Evolutionary conservation across 2,797 vertebrate genomes (phyloP).

Genomic region (Phoeniculus purpureus): DNA sequence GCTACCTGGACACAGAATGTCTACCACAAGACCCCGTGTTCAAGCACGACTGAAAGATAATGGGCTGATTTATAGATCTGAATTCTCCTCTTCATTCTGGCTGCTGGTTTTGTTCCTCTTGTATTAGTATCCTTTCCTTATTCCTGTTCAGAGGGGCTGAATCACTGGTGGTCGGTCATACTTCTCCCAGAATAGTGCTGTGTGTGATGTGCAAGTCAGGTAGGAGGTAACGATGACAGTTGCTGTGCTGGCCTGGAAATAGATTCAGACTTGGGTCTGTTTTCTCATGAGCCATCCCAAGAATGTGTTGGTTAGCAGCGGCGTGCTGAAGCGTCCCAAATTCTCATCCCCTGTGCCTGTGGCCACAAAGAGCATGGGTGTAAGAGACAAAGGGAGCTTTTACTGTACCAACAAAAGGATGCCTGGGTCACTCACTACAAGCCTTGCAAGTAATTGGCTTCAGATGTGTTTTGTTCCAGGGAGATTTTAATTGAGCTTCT

Average conservation of each 20-base stretch:
- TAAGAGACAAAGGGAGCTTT: neutral
- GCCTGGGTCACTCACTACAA: conserved; percentile 29
- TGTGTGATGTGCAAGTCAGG: conserved; percentile 7
- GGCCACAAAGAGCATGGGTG: neutral
- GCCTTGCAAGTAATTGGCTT: conserved; percentile 28
- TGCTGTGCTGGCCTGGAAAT: conserved; percentile 13
- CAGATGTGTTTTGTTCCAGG: conserved; percentile 58
- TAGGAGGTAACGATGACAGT: neutral
- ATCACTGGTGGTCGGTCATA: conserved; percentile 23
- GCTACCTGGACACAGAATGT: conserved; percentile 23
- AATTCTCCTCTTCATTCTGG: conserved; percentile 39
- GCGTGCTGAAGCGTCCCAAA: neutral
- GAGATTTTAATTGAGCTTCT: conserved; percentile 58
- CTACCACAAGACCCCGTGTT: conserved; percentile 11
- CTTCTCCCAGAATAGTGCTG: neutral
- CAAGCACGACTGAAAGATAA: conserved; percentile 45
- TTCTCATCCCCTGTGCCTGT: neutral
- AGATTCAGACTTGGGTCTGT: neutral
- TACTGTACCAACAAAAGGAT: neutral
- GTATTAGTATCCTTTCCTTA: neutral
- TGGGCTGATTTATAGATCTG: conserved; percentile 38
- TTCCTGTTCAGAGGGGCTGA: neutral
- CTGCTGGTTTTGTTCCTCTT: conserved; percentile 27
- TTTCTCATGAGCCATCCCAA: neutral
- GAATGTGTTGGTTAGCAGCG: neutral